Evolutionary conservation across 1,140 invertebrate species (phyloP).

Genomic region (Panagrolaimus sp.): DNA sequence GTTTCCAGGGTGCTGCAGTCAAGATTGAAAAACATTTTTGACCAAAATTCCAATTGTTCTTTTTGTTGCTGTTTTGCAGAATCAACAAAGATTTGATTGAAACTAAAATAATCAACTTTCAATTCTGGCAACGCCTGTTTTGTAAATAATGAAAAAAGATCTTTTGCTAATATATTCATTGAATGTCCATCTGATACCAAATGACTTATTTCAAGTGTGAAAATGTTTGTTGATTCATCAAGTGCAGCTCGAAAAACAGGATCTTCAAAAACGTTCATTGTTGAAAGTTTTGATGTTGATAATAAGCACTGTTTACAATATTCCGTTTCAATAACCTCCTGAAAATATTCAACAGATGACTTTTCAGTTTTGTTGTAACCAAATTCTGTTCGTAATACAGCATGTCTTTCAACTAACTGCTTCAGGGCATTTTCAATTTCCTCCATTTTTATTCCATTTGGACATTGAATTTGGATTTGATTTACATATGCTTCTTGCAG

Average conservation of each 20-base stretch:
- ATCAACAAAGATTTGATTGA: not conserved
- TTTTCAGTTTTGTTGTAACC: too few relatives aligned
- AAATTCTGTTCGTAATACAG: too few relatives aligned
- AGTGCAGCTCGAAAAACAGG: not conserved
- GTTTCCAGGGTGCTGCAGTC: not conserved
- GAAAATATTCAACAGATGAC: too few relatives aligned
- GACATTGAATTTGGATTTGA: not conserved
- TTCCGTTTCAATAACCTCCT: too few relatives aligned
- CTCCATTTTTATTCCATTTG: not conserved
- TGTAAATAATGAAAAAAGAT: not conserved
- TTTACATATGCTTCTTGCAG: not conserved
- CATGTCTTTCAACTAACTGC: too few relatives aligned
- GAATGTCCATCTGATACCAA: constrained; percentile 23
- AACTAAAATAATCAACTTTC: not conserved
- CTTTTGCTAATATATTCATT: constrained; percentile 25
- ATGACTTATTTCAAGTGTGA: constrained; percentile 21
- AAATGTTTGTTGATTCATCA: not conserved
- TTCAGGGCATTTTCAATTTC: too few relatives aligned
- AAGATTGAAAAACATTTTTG: not conserved
- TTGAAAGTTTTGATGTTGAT: too few relatives aligned
- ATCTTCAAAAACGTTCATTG: not conserved
- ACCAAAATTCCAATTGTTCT: not conserved
- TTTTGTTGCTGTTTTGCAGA: not conserved
- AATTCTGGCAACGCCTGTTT: not conserved
- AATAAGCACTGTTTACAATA: too few relatives aligned